phyloP scores from a whole-genome alignment of 2,113 vertebrate species.

The Trichechus manatus region DNA sequence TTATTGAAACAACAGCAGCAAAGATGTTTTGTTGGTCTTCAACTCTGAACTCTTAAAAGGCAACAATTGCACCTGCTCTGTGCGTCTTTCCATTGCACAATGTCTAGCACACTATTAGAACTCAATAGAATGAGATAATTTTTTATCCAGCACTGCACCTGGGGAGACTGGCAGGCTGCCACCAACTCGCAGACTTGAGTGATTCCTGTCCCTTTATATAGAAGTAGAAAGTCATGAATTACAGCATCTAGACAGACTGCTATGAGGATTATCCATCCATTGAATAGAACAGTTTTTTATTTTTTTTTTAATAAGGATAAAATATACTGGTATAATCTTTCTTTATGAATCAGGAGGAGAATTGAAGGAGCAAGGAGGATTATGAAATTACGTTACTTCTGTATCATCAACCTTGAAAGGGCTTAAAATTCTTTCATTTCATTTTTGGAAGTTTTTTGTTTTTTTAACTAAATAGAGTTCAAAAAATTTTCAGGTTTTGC shows the following conservation, averaged over 20 bases:
- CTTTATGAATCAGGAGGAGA: constrained; percentile 65
- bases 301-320: constrained; percentile 78
- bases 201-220: constrained; percentile 68
- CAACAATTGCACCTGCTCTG: constrained; percentile 71
- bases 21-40: constrained; percentile 71
- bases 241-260: constrained; percentile 72
- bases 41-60: constrained; percentile 64
- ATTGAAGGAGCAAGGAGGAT: constrained; percentile 43
- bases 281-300: constrained; percentile 73
- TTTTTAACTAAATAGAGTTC: constrained; percentile 9
- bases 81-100: constrained; percentile 69
- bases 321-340: constrained; percentile 72
- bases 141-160: constrained; percentile 79
- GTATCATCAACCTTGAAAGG: constrained; percentile 62
- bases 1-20: constrained; percentile 46
- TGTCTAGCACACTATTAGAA: constrained; percentile 76
- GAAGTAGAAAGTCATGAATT: constrained; percentile 79
- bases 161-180: constrained; percentile 80
- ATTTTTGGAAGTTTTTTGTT: constrained; percentile 42
- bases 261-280: constrained; percentile 67
- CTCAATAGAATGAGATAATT: constrained; percentile 78
- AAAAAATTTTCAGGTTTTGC: not conserved
- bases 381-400: constrained; percentile 78
- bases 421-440: constrained; percentile 65
- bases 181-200: constrained; percentile 59